Conservation (phyloP, 2,888 invertebrate species). For the Parnassius smintheus region DNA sequence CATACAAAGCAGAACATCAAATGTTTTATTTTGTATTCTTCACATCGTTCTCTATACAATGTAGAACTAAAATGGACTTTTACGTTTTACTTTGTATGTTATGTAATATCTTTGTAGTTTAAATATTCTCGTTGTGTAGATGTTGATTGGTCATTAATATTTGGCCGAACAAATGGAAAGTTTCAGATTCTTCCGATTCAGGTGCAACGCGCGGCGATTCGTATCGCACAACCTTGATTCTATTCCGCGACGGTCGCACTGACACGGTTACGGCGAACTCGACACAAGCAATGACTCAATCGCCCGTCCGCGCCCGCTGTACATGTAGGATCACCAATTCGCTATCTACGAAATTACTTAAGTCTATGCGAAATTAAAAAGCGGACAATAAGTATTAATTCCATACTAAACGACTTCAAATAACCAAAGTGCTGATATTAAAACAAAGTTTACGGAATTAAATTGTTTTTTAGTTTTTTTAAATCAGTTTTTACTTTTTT, state of each 20-base stretch:
- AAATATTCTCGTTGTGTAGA: not conserved
- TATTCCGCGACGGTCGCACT: conserved; percentile 72
- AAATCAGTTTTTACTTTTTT: too few relatives aligned
- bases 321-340: conserved; percentile 4
- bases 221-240: conserved; percentile 70
- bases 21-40: too few relatives aligned
- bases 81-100: too few relatives aligned
- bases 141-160: not conserved
- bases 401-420: too few relatives aligned
- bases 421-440: too few relatives aligned
- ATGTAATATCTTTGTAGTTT: too few relatives aligned
- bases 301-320: conserved; percentile 29
- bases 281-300: conserved; percentile 62
- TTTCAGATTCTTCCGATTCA: conserved; percentile 19
- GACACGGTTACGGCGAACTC: conserved; percentile 63
- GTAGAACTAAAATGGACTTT: too few relatives aligned
- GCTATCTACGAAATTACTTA: not conserved
- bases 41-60: too few relatives aligned
- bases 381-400: too few relatives aligned
- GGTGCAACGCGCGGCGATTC: conserved; percentile 43
- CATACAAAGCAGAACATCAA: too few relatives aligned
- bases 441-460: too few relatives aligned
- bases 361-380: not conserved
- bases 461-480: too few relatives aligned
- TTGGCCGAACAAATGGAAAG: conserved; percentile 13